phyloP scores from a whole-genome alignment of 2,113 vertebrate species.

The Eurypyga helias region DNA sequence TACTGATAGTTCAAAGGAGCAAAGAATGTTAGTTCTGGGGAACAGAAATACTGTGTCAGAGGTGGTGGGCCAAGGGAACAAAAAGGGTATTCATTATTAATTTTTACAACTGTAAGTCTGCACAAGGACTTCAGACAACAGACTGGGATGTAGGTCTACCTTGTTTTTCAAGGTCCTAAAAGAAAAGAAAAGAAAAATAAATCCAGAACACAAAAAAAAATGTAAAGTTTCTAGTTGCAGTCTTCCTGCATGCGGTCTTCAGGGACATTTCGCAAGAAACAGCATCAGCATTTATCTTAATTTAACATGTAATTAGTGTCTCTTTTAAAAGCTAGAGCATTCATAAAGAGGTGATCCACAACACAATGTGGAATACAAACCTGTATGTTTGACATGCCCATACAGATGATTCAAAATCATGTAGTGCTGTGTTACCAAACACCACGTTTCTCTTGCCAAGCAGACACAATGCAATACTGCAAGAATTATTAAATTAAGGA shows the following conservation, averaged over 20 bases:
- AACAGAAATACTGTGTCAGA: neutral
- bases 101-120: neutral
- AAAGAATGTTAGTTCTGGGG: neutral
- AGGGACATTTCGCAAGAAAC: neutral
- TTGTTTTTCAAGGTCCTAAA: neutral
- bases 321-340: neutral
- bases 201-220: neutral
- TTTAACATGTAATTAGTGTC: neutral
- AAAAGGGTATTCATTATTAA: neutral
- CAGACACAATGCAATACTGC: neutral
- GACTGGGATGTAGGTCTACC: neutral
- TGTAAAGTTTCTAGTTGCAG: neutral
- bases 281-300: neutral
- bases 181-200: neutral
- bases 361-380: constrained; percentile 14
- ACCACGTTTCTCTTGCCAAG: constrained; percentile 28
- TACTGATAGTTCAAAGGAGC: neutral
- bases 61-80: neutral
- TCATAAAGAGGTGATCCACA: neutral
- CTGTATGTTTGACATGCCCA: constrained; percentile 10
- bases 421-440: constrained; percentile 53
- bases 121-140: neutral
- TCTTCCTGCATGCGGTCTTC: neutral
- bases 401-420: constrained; percentile 56
- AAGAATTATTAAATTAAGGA: constrained; percentile 8